Evolutionary conservation across 2,888 invertebrate species (phyloP).

Genomic region (Chrysolina americana): DNA sequence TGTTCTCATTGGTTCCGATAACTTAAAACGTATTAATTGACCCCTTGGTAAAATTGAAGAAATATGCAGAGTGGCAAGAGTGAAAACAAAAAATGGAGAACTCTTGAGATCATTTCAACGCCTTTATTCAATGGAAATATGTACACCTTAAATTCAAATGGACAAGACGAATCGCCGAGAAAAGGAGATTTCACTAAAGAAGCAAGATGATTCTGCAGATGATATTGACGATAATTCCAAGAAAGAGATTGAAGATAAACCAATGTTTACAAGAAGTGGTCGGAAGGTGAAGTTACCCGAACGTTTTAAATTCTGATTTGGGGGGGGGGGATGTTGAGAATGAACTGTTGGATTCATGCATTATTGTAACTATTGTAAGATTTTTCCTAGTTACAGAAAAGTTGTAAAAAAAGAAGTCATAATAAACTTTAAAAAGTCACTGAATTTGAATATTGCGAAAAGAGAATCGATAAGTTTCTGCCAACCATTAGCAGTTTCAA

Average conservation of each 20-base stretch:
- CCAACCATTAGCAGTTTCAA: background rate
- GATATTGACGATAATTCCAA: no score
- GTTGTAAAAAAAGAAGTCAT: no score
- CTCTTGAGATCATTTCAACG: conserved; percentile 4
- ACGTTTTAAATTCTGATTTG: background rate
- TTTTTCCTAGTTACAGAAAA: no score
- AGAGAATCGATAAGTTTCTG: background rate
- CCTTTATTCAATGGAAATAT: background rate
- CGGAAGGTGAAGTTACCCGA: background rate
- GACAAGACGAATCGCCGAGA: background rate
- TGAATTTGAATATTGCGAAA: no score
- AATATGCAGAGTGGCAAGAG: conserved; percentile 5
- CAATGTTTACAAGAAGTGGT: background rate
- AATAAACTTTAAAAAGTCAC: no score
- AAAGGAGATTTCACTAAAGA: background rate
- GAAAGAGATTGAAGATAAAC: background rate
- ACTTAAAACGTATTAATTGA: background rate
- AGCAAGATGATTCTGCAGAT: no score
- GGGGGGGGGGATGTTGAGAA: background rate
- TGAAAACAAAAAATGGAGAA: conserved; percentile 1
- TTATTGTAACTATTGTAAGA: no score
- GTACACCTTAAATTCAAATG: background rate
- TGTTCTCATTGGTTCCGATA: conserved; percentile 14
- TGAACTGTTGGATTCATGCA: no score
- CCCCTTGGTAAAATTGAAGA: conserved; percentile 6